Evolutionary conservation across 2,113 vertebrate genomes (phyloP).

Genomic region (Hyla sarda): DNA sequence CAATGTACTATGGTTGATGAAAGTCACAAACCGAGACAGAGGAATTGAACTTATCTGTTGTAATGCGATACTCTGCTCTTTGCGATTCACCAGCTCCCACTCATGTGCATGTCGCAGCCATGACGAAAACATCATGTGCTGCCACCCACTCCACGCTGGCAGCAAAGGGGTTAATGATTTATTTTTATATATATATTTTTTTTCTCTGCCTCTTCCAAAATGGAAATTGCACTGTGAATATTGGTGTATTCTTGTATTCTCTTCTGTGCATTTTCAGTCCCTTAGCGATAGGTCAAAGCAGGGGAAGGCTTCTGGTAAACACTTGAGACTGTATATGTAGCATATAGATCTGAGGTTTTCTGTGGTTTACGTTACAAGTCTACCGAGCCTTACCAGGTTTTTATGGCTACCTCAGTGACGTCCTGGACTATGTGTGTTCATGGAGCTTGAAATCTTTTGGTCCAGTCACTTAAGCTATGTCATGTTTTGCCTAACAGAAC

Average conservation of each 20-base stretch:
- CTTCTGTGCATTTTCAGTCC: neutral
- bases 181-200: too few relatives aligned
- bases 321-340: neutral
- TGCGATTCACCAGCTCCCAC: conserved; percentile 1
- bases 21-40: neutral
- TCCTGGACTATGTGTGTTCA: neutral
- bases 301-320: too few relatives aligned
- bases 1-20: neutral
- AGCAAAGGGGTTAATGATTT: neutral
- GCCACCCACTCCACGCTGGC: neutral
- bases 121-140: neutral
- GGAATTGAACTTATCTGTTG: neutral
- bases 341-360: too few relatives aligned
- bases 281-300: too few relatives aligned
- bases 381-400: neutral
- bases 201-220: neutral
- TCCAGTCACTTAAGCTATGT: neutral
- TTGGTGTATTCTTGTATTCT: neutral
- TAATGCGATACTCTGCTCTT: neutral
- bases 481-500: neutral
- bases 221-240: neutral
- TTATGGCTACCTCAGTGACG: neutral
- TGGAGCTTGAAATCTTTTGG: neutral
- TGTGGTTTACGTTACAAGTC: neutral
- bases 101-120: neutral